Base-by-base conservation (phyloP, 1,140 invertebrate species). In the Drosophila bipectinata region DNA sequence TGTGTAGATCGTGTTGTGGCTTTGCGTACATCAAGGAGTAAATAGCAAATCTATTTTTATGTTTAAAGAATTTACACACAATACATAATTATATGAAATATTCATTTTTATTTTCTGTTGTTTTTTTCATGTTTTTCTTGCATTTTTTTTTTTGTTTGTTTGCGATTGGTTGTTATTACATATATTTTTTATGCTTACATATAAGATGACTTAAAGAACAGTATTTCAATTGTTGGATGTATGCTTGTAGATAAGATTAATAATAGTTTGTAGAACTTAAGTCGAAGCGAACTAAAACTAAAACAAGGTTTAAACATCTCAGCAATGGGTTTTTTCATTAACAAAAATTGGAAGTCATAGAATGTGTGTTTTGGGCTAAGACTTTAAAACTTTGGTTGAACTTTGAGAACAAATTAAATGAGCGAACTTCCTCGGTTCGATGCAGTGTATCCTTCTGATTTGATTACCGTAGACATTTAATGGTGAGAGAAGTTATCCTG, bases 321-420 rank as follows among this genome's bases (percentile, higher is more conserved):
- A 69, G 71, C 47, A 73, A 64, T 64, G 60, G 63, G 62, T 52
- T 53, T 39, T 39, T 47, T 47, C 18, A 7, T 67, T 52, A 53
- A 75, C 58, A 56, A 24, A 59, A 78, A 77, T 72, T 82, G 82
- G 83, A 87, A 87, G 79, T 88, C 71, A 69, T 68, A 39, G 51
- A 63, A 77, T 57, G 48, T 57, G 48, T 62, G 32, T 37, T 47
- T 54, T 54, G 12, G 32, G 41, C 49, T 72, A 63, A 73, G 69
- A 69, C 72, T 41, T 74, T 55, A 61, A 68, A 88, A 74, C 82
- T 87, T 85, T 85, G 82, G 82, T 87, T 85, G 78, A 78, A 85
- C 82, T 87, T 85, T 85, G 82, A 85, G 69, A 87, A 78, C 52
- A 80, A 59, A 71, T 74, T 21, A 32, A 75, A 44, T 76, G 57